phyloP scores from a whole-genome alignment of 2,888 invertebrate genomes.

The Torymus aiolomorphi region DNA sequence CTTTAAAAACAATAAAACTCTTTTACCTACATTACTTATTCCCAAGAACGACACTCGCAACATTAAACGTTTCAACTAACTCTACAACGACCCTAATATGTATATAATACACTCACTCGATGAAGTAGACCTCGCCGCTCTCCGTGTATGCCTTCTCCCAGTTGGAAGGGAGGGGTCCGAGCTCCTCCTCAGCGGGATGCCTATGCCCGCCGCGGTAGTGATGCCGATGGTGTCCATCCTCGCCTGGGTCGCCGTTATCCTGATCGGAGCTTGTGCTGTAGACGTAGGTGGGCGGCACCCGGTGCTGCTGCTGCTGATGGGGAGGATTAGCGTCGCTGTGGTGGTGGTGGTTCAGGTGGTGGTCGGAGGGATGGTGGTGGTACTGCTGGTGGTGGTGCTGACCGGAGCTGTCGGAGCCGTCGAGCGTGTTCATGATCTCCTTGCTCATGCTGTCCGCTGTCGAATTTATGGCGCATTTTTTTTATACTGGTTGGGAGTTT shows the following conservation, averaged over 20 bases:
- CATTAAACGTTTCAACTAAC: too few relatives aligned
- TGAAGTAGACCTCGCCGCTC: conserved; percentile 97
- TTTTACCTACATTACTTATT: too few relatives aligned
- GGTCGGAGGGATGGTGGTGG: conserved; percentile 29
- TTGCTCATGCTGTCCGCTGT: conserved; percentile 66
- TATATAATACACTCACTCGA: conserved; percentile 84
- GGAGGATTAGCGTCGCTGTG: not conserved
- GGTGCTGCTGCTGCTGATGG: conserved; percentile 42
- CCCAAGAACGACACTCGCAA: too few relatives aligned
- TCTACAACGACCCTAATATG: too few relatives aligned
- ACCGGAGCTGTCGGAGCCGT: conserved; percentile 23
- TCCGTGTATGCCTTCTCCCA: conserved; percentile 99
- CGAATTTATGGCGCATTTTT: not conserved
- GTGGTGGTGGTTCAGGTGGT: conserved; percentile 23
- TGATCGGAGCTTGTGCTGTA: conserved; percentile 43
- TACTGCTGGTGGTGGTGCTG: conserved; percentile 16
- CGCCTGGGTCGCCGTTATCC: conserved; percentile 43
- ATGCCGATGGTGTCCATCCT: conserved; percentile 57
- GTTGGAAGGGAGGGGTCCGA: conserved; percentile 94
- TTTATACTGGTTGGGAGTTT: not conserved
- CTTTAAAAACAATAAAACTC: too few relatives aligned
- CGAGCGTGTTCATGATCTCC: conserved; percentile 63
- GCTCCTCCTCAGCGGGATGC: conserved; percentile 79
- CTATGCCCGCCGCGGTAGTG: not conserved
- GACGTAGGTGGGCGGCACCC: conserved; percentile 55